These are phyloP conservation scores for Ageneiosus marmoratus DNA, from an alignment of 2,113 vertebrate genomes.

Conservation along the genomic window DNA sequence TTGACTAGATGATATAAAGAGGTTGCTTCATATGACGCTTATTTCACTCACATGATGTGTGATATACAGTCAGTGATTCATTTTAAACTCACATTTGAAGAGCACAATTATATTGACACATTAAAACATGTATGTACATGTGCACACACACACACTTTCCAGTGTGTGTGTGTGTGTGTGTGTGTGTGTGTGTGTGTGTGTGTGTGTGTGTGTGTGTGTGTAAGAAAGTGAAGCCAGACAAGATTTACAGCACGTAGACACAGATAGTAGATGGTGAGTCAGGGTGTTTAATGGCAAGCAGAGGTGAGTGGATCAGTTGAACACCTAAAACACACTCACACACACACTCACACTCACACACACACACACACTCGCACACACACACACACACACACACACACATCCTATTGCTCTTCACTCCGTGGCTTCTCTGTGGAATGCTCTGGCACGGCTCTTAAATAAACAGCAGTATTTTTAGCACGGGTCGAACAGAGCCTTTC, in stretches of 20 bases:
- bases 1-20: neutral
- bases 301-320: constrained; percentile 21
- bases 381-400: neutral
- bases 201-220: constrained; percentile 14
- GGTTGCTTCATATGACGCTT: neutral
- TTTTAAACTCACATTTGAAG: no score
- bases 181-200: neutral
- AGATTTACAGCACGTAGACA: constrained; percentile 10
- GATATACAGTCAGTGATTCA: no score
- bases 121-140: no score
- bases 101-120: no score
- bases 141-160: no score
- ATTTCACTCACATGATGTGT: neutral
- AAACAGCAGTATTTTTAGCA: constrained; percentile 51
- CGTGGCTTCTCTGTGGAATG: constrained; percentile 34
- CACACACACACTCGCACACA: constrained; percentile 1
- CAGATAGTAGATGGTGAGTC: constrained; percentile 30
- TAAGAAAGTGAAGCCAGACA: constrained; percentile 17
- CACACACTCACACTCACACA: neutral
- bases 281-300: constrained; percentile 29
- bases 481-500: constrained; percentile 27
- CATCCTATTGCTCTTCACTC: constrained; percentile 21
- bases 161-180: constrained; percentile 13
- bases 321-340: constrained; percentile 14
- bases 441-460: constrained; percentile 41